Conservation (phyloP, 1,140 invertebrate species). For the Pseudomyrmex dendroicus region DNA sequence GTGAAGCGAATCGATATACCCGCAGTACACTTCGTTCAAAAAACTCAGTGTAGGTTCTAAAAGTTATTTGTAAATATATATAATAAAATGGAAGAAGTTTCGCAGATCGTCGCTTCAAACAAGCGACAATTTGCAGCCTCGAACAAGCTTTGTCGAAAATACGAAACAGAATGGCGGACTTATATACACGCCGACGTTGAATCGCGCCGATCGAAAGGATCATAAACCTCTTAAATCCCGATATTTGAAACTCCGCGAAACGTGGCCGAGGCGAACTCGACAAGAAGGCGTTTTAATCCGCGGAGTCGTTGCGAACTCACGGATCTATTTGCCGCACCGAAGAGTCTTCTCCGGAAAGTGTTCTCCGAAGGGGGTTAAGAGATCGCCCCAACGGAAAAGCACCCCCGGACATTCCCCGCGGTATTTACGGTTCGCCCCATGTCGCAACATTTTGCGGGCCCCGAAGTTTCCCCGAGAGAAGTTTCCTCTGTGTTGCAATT, state of each 20-base stretch:
- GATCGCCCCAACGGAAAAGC: conserved; percentile 32
- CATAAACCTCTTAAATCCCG: conserved; percentile 19
- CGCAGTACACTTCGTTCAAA: neutral
- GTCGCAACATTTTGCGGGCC: conserved; percentile 48
- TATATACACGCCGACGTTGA: conserved; percentile 10
- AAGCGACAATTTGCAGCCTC: conserved; percentile 4
- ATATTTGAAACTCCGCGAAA: conserved; percentile 61
- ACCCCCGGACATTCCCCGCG: neutral
- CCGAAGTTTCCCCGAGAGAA: conserved; percentile 49
- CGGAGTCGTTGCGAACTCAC: conserved; percentile 37
- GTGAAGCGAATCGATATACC: conserved; percentile 3
- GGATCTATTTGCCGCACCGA: conserved; percentile 50
- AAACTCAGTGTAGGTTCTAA: neutral
- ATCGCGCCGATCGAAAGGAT: conserved; percentile 36
- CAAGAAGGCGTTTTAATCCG: conserved; percentile 54
- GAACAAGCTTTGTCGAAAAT: neutral
- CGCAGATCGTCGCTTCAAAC: conserved; percentile 22
- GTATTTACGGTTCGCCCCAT: conserved; percentile 48
- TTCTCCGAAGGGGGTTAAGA: conserved; percentile 40
- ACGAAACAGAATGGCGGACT: conserved; percentile 19
- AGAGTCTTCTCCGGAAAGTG: conserved; percentile 27
- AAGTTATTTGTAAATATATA: neutral
- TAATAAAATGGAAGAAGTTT: neutral
- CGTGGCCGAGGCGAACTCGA: neutral
- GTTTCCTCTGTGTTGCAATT: conserved; percentile 52